These are phyloP conservation scores for Papilio polyxenes DNA, from an alignment of 1,140 invertebrate genomes.

Conservation along the genomic window DNA sequence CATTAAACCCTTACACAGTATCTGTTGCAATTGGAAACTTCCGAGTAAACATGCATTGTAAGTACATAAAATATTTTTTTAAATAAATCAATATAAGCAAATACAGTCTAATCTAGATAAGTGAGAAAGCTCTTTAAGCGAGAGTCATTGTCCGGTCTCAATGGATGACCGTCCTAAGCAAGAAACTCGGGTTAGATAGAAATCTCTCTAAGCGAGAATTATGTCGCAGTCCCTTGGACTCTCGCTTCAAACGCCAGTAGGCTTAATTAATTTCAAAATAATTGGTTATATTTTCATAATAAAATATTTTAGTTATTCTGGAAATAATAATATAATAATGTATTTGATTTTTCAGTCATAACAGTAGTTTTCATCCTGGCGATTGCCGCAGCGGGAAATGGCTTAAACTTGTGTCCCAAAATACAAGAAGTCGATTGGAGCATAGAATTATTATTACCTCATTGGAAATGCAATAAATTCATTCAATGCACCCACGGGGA, in stretches of 20 bases:
- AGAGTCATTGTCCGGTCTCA: no score
- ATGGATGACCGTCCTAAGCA: no score
- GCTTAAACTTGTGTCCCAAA: slow-evolving; percentile 11
- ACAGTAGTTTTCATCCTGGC: background rate
- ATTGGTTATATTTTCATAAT: no score
- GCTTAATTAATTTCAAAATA: no score
- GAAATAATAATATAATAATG: slow-evolving; percentile 15
- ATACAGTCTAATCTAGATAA: no score
- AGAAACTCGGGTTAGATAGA: no score
- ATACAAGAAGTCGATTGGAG: slow-evolving; percentile 31
- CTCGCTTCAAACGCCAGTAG: no score
- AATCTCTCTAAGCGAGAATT: no score
- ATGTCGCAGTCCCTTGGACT: no score
- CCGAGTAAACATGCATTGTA: slow-evolving; percentile 26
- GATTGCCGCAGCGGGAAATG: background rate
- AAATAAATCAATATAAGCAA: background rate
- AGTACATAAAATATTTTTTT: background rate
- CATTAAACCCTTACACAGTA: background rate
- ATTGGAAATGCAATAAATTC: slow-evolving; percentile 42
- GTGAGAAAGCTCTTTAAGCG: no score
- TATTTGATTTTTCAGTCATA: slow-evolving; percentile 36
- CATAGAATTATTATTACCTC: slow-evolving; percentile 17
- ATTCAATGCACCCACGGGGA: slow-evolving; percentile 57
- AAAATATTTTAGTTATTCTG: background rate
- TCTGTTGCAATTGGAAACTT: slow-evolving; percentile 5